A percentile compares a stretch with the other conserved stretches of the same genome.
Evolutionary conservation across 1,140 invertebrate species (phyloP).

Genomic region (Zophobas atratus): DNA sequence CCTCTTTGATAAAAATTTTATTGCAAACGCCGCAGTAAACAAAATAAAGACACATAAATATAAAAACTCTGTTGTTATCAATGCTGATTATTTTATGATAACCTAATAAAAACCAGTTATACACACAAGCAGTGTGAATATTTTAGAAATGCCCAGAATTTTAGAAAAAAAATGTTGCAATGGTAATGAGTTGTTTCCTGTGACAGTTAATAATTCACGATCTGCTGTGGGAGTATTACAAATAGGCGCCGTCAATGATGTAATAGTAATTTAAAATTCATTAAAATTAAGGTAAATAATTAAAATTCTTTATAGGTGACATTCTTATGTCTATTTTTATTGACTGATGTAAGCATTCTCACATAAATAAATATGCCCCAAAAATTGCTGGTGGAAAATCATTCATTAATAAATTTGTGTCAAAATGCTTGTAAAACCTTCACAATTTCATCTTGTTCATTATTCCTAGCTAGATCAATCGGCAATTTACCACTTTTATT

Average conservation of each 20-base stretch:
- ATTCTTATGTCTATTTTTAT: constrained; percentile 20
- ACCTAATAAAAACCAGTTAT: background rate
- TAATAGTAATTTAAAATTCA: constrained; percentile 11
- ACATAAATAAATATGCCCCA: background rate
- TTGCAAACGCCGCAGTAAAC: no score
- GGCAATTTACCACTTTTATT: constrained; percentile 45
- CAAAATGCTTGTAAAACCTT: background rate
- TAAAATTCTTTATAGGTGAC: constrained; percentile 11
- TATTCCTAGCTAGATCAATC: constrained; percentile 45
- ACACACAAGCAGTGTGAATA: background rate
- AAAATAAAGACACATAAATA: no score
- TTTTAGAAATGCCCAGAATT: background rate
- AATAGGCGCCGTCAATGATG: constrained; percentile 8
- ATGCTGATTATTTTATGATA: background rate
- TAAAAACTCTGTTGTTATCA: no score
- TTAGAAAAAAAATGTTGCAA: background rate
- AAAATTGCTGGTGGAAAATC: background rate
- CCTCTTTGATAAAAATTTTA: no score
- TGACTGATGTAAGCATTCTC: background rate
- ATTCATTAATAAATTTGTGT: background rate
- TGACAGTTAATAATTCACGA: background rate
- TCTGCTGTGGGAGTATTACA: background rate
- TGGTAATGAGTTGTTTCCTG: constrained; percentile 5
- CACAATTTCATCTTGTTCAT: constrained; percentile 48
- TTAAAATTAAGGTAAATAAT: constrained; percentile 23